These are phyloP conservation scores for Delphinus delphis DNA, from an alignment of 2,113 vertebrate species.

Conservation along the genomic window DNA sequence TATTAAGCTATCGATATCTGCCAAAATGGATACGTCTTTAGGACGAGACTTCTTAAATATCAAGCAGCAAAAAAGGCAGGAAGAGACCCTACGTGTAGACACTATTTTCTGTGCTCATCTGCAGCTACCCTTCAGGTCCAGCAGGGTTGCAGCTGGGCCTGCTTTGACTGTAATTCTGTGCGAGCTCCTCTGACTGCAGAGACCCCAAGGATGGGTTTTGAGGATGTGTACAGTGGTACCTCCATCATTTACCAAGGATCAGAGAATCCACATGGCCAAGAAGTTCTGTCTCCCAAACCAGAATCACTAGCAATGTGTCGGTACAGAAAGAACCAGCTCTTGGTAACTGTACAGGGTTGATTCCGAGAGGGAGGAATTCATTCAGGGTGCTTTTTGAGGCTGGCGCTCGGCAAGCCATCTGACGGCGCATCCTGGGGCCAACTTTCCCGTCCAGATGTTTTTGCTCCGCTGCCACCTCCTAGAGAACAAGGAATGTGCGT, in stretches of 20 bases:
- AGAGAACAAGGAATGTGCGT: neutral
- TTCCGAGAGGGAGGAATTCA: neutral
- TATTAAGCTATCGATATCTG: conserved; percentile 8
- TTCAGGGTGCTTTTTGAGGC: neutral
- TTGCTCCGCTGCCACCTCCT: neutral
- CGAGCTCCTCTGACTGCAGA: neutral
- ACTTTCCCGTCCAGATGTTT: neutral
- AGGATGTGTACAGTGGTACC: rapidly evolving
- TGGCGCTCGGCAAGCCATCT: neutral
- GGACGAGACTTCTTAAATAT: neutral
- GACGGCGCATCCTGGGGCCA: neutral
- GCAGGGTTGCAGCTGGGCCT: neutral
- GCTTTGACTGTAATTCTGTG: neutral
- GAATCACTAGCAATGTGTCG: neutral
- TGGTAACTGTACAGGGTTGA: neutral
- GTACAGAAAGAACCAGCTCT: neutral
- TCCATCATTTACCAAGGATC: neutral
- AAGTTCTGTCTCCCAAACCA: neutral
- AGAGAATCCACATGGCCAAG: neutral
- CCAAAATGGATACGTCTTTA: neutral
- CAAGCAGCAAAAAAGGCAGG: neutral
- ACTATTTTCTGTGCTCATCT: neutral
- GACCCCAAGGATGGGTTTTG: neutral
- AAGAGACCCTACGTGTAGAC: neutral
- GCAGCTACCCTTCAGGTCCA: neutral